Evolutionary conservation across 1,140 invertebrate genomes (phyloP), one percentile per base, ranked within the genome.

Genomic region (Thaumetopoea pityocampa): DNA sequence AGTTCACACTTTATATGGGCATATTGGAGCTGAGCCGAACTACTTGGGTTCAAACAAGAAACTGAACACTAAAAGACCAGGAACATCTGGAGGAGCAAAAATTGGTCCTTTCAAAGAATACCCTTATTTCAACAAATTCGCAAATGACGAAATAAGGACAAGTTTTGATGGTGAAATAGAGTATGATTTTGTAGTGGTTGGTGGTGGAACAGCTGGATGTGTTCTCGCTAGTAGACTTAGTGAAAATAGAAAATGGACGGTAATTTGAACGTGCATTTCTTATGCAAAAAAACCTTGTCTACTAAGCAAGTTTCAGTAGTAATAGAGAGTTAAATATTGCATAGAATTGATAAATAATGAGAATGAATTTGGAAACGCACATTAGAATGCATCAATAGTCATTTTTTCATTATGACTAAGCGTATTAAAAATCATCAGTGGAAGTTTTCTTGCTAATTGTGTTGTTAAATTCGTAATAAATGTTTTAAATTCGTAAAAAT

Each of bases 221-320:
- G 76, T 80, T 5, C 38, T 82, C 0, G 74, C 78, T 0, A 82
- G 78, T 35, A 54, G 78, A 7, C 47, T 82, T 4, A 79, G 74
- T 5, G 78, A 82, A 24, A 82, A 79, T 26, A 68, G 61, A 9
- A 78, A 76, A 34, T 82, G 78, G 78, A 82, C 65, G 67, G 78
- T 79, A 49, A 18, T 23, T 23, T 11, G 19, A 11, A 4, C 9
- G 22, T 33, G 8, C 30, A 3, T n/a, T 9, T 34, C 8, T 33
- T 15, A n/a, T n/a, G n/a, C n/a, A n/a, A n/a, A n/a, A n/a, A n/a
- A n/a, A n/a, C n/a, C n/a, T n/a, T n/a, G n/a, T n/a, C n/a, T n/a
- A n/a, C n/a, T n/a, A n/a, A n/a, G n/a, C n/a, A n/a, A n/a, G n/a
- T n/a, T n/a, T n/a, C n/a, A n/a, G n/a, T n/a, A n/a, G n/a, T n/a